Evolutionary conservation across 2,113 vertebrate genomes (phyloP).

Genomic region (Sprattus sprattus): DNA sequence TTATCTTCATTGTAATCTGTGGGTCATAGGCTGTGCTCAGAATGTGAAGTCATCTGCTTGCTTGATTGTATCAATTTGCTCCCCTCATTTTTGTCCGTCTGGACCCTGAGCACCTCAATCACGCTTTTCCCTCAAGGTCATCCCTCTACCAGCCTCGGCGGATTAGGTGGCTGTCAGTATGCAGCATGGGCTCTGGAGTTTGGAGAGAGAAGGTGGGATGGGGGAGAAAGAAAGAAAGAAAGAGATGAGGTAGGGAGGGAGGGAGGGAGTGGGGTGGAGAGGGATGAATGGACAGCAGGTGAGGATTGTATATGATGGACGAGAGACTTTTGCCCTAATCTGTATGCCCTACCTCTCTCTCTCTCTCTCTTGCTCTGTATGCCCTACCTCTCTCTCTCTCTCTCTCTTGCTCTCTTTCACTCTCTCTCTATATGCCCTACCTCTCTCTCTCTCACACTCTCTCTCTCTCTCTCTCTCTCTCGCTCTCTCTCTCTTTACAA

Average conservation of each 20-base stretch:
- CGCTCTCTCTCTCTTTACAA: neutral
- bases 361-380: neutral
- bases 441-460: neutral
- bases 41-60: conserved; percentile 67
- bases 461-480: neutral
- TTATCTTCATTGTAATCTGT: conserved; percentile 65
- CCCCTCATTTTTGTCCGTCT: conserved; percentile 45
- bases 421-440: too few species aligned
- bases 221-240: neutral
- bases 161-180: conserved; percentile 60
- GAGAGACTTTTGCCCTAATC: neutral
- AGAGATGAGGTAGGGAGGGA: neutral
- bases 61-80: conserved; percentile 65
- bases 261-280: neutral
- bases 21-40: conserved; percentile 57
- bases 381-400: neutral
- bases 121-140: conserved; percentile 61
- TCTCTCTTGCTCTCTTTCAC: too few species aligned
- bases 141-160: conserved; percentile 60
- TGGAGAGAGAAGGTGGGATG: neutral
- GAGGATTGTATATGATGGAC: neutral
- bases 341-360: neutral
- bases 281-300: too few species aligned
- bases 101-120: conserved; percentile 71
- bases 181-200: neutral